Conservation (phyloP, 2,797 vertebrate species). For the Ctenopoma kingsleyae region DNA sequence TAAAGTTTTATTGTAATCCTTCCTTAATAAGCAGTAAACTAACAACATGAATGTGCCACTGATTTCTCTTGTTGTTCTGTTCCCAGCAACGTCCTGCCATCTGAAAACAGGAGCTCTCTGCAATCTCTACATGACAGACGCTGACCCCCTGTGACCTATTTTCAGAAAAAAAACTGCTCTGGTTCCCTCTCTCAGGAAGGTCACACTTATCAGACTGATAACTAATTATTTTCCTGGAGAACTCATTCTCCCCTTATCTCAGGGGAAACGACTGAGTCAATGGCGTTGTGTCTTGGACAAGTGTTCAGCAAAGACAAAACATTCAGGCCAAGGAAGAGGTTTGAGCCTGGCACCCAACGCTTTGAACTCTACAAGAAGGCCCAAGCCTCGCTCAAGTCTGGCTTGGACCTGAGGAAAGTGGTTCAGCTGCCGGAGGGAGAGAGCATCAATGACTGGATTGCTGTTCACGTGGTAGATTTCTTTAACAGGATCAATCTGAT, state of each 20-base stretch:
- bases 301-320: conserved; percentile 99
- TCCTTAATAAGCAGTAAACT: not conserved
- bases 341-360: conserved; percentile 96
- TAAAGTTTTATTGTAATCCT: not conserved
- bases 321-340: conserved; percentile 94
- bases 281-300: conserved; percentile 97
- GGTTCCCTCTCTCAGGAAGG: conserved; percentile 40
- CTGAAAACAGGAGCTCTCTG: conserved; percentile 38
- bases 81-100: conserved; percentile 49
- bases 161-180: conserved; percentile 22
- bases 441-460: conserved; percentile 96
- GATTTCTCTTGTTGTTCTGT: conserved; percentile 50
- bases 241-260: conserved; percentile 48
- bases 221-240: conserved; percentile 48
- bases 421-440: conserved; percentile 95
- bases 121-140: conserved; percentile 43
- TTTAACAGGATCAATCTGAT: conserved; percentile 99
- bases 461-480: conserved; percentile 98
- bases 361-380: conserved; percentile 99
- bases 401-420: conserved; percentile 94
- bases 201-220: conserved; percentile 32
- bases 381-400: conserved; percentile 96
- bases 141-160: conserved; percentile 45
- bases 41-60: conserved; percentile 16
- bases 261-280: conserved; percentile 72